phyloP scores from a whole-genome alignment of 2,113 vertebrate genomes.

The Gracilinanus agilis region DNA sequence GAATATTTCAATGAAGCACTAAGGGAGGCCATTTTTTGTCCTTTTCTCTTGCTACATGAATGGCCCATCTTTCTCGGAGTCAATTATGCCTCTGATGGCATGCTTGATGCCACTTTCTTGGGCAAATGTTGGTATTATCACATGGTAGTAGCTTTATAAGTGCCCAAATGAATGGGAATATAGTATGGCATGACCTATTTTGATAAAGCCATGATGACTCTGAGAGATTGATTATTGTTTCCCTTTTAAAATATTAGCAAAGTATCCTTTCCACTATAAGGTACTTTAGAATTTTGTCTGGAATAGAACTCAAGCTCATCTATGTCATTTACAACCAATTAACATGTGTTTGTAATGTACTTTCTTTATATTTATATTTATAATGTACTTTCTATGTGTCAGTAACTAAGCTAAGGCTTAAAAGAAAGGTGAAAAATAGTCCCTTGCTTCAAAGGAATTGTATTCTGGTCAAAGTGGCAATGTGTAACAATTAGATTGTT shows the following conservation, averaged over 20 bases:
- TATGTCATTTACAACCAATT: neutral
- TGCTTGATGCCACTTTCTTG: neutral
- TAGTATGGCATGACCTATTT: neutral
- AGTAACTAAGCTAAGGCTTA: neutral
- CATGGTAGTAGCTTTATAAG: neutral
- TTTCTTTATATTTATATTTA: neutral
- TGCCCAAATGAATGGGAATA: neutral
- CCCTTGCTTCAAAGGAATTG: neutral
- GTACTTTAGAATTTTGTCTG: neutral
- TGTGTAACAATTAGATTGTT: neutral
- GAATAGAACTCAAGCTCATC: neutral
- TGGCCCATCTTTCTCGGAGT: neutral
- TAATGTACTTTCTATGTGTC: neutral
- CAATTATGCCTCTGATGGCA: neutral
- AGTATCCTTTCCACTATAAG: neutral
- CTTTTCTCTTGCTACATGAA: neutral
- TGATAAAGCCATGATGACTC: neutral
- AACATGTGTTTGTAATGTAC: neutral
- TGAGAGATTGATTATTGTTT: neutral
- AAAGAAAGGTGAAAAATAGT: neutral
- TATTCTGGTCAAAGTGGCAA: neutral
- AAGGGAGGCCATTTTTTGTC: neutral
- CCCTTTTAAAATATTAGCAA: neutral
- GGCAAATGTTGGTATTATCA: neutral
- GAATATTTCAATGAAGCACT: neutral